Percentiles rank a stretch among this genome's conserved stretches.
Conservation (phyloP, 2,113 vertebrate species). For the Macrotus californicus region DNA sequence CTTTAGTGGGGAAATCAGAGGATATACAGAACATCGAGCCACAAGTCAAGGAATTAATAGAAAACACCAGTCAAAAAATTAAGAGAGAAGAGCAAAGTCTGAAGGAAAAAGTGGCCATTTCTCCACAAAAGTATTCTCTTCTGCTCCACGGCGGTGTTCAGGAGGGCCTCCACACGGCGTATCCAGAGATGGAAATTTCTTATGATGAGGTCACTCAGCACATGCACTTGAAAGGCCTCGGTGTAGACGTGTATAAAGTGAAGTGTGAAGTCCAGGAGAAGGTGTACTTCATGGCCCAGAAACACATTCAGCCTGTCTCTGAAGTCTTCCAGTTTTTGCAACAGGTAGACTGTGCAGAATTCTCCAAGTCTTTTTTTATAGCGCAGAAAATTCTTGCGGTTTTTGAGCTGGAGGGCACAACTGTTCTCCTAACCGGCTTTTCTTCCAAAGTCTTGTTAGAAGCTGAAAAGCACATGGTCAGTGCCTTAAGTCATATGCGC, state of each 20-base stretch:
- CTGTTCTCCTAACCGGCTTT: conserved; percentile 75
- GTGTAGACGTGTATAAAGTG: conserved; percentile 78
- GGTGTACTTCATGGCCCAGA: conserved; percentile 64
- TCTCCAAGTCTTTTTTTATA: conserved; percentile 79
- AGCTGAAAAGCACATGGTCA: conserved; percentile 80
- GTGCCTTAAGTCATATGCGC: conserved; percentile 63
- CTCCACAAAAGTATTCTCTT: conserved; percentile 75
- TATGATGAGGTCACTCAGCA: conserved; percentile 60
- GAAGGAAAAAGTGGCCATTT: conserved; percentile 68
- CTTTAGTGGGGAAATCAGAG: conserved; percentile 80
- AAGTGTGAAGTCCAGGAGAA: conserved; percentile 78
- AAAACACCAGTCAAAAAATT: conserved; percentile 66
- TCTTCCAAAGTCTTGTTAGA: conserved; percentile 71
- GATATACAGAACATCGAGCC: conserved; percentile 71
- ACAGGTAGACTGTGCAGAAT: conserved; percentile 67
- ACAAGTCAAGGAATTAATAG: conserved; percentile 71
- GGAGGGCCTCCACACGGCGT: conserved; percentile 56
- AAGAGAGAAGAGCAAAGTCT: conserved; percentile 76
- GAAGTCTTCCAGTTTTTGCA: conserved; percentile 80
- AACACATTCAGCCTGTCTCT: conserved; percentile 63
- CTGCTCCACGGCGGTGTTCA: conserved; percentile 73
- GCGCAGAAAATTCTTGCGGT: conserved; percentile 77
- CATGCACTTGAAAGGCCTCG: conserved; percentile 80
- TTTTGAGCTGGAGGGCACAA: conserved; percentile 73
- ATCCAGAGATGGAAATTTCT: conserved; percentile 76